Percentiles rank a stretch among this genome's conserved stretches.
These are phyloP conservation scores for Laupala kohalensis DNA, from an alignment of 1,140 invertebrate genomes.

Conservation along the genomic window DNA sequence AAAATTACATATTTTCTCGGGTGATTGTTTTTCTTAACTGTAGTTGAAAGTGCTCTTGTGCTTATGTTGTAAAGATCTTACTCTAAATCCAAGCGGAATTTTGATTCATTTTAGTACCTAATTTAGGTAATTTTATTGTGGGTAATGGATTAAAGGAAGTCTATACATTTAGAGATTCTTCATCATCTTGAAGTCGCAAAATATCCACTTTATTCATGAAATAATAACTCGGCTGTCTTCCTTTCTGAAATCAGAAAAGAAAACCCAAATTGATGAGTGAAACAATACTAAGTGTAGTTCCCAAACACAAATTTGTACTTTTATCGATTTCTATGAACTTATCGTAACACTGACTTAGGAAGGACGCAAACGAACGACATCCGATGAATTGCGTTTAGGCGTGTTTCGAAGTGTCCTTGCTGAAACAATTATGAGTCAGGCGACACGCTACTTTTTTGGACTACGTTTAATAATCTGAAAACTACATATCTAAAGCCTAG, in stretches of 20 bases:
- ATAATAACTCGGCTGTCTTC: constrained; percentile 78
- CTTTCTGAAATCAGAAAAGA: constrained; percentile 42
- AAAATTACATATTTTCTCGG: background rate
- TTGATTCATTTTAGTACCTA: background rate
- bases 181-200: constrained; percentile 65
- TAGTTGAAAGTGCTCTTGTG: background rate
- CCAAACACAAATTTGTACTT: too few relatives aligned
- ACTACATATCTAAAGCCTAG: too few relatives aligned
- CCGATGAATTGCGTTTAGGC: too few relatives aligned
- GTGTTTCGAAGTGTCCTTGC: too few relatives aligned
- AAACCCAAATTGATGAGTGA: background rate
- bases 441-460: too few relatives aligned
- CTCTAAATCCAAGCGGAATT: too few relatives aligned
- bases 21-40: background rate
- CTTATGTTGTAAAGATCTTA: background rate
- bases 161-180: constrained; percentile 33
- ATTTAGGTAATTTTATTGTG: background rate
- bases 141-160: background rate
- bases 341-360: too few relatives aligned
- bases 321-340: too few relatives aligned
- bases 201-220: constrained; percentile 86
- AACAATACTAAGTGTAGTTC: too few relatives aligned
- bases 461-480: too few relatives aligned
- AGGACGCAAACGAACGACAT: too few relatives aligned
- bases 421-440: too few relatives aligned